Evolutionary conservation across 2,113 vertebrate species (phyloP).

Genomic region (Microtus montanus): DNA sequence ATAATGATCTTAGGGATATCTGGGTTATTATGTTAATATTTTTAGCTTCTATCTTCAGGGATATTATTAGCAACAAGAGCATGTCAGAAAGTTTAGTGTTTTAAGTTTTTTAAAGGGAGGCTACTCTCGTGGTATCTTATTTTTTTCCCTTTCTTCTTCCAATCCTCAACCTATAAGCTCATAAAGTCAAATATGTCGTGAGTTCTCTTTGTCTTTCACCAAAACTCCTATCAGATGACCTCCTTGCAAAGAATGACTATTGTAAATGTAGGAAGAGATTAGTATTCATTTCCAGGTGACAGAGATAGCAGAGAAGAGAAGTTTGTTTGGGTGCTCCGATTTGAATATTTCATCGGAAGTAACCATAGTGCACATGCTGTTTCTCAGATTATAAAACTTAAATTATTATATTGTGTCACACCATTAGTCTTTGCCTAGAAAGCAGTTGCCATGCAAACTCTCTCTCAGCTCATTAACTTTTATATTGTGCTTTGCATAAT

Average conservation of each 20-base stretch:
- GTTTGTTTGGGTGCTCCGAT: not conserved
- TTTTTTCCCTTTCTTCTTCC: not conserved
- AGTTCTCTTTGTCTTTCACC: not conserved
- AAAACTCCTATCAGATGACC: not conserved
- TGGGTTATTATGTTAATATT: not conserved
- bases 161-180: not conserved
- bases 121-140: not conserved
- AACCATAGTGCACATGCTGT: not conserved
- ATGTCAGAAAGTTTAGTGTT: slow-evolving; percentile 1
- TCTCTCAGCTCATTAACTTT: slow-evolving; percentile 13
- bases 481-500: not conserved
- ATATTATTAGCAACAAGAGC: not conserved
- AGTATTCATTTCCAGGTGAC: slow-evolving; percentile 8
- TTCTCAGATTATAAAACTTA: slow-evolving; percentile 28
- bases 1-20: not conserved
- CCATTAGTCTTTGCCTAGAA: not conserved
- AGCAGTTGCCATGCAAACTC: not conserved
- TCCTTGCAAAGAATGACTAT: not conserved
- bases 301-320: not conserved
- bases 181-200: not conserved
- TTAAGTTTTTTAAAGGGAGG: not conserved
- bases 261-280: not conserved
- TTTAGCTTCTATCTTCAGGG: not conserved
- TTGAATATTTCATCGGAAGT: not conserved
- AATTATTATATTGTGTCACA: not conserved